A percentile compares a stretch with the other conserved stretches of the same genome.
phyloP scores from a whole-genome alignment of 2,797 vertebrate species.

The Strix occidentalis region DNA sequence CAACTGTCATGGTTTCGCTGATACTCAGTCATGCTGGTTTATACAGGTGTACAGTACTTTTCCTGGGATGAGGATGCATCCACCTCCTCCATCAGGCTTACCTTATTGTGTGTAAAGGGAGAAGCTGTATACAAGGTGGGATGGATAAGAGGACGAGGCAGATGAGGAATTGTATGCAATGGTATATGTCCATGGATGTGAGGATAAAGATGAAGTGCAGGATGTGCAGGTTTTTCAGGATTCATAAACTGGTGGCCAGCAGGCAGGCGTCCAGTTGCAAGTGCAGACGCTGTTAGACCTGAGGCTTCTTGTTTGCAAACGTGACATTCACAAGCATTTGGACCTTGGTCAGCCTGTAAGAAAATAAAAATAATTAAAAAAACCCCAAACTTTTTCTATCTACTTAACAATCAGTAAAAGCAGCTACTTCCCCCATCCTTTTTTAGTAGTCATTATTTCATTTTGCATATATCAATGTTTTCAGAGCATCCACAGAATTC shows the following conservation, averaged over 20 bases:
- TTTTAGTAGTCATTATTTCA: not conserved
- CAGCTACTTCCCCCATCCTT: not conserved
- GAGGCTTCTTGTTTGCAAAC: constrained; percentile 93
- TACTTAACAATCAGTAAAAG: not conserved
- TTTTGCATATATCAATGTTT: not conserved
- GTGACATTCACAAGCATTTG: constrained; percentile 93
- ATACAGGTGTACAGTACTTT: not conserved
- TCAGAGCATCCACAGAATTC: not conserved
- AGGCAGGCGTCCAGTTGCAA: constrained; percentile 83
- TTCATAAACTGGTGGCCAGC: constrained; percentile 90
- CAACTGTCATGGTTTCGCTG: not conserved
- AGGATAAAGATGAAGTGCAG: constrained; percentile 94
- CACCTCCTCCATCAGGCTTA: constrained; percentile 63
- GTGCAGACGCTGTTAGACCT: constrained; percentile 79
- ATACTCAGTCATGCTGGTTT: not conserved
- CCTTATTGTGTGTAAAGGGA: constrained; percentile 94
- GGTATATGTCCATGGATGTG: constrained; percentile 97
- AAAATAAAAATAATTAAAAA: not conserved
- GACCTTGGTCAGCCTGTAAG: constrained; percentile 83
- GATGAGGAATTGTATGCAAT: constrained; percentile 89
- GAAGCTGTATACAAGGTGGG: constrained; percentile 92
- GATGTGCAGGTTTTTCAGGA: constrained; percentile 90
- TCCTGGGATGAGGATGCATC: not conserved
- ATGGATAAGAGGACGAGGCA: constrained; percentile 91
- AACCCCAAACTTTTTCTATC: not conserved